Percentiles rank a stretch among this genome's conserved stretches.
phyloP scores from a whole-genome alignment of 2,797 vertebrate species.

The Argyrosomus regius region DNA sequence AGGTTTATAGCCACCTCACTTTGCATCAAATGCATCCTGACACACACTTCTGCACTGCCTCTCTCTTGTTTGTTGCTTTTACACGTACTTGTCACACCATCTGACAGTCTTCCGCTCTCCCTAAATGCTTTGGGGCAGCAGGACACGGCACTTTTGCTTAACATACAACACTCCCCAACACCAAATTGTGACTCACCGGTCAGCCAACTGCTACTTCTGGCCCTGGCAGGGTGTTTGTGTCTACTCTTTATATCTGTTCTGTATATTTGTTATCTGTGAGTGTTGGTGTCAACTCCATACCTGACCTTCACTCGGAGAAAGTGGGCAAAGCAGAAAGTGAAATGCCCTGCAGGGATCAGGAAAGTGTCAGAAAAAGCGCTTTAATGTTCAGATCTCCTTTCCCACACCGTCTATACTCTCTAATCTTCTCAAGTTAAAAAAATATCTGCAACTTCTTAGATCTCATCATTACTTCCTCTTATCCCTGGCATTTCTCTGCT shows the following conservation, averaged over 20 bases:
- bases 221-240: not conserved
- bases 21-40: conserved; percentile 52
- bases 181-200: conserved; percentile 9
- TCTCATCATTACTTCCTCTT: conserved; percentile 36
- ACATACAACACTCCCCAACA: not conserved
- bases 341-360: conserved; percentile 23
- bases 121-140: conserved; percentile 38
- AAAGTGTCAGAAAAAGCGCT: conserved; percentile 20
- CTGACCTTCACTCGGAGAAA: conserved; percentile 20
- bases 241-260: conserved; percentile 1
- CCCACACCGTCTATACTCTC: conserved; percentile 5
- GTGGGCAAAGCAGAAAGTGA: not conserved
- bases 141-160: conserved; percentile 16
- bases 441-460: conserved; percentile 29
- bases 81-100: conserved; percentile 42
- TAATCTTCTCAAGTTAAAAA: not conserved
- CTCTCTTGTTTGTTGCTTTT: conserved; percentile 44
- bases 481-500: conserved; percentile 24
- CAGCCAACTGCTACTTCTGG: not conserved
- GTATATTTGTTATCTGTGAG: conserved; percentile 8
- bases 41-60: conserved; percentile 42
- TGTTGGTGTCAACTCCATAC: conserved; percentile 15
- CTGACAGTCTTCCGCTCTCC: conserved; percentile 43
- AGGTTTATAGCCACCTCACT: conserved; percentile 44
- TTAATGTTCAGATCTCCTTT: conserved; percentile 38